Evolutionary conservation across 2,113 vertebrate species (phyloP).

Genomic region (Oncorhynchus masou): DNA sequence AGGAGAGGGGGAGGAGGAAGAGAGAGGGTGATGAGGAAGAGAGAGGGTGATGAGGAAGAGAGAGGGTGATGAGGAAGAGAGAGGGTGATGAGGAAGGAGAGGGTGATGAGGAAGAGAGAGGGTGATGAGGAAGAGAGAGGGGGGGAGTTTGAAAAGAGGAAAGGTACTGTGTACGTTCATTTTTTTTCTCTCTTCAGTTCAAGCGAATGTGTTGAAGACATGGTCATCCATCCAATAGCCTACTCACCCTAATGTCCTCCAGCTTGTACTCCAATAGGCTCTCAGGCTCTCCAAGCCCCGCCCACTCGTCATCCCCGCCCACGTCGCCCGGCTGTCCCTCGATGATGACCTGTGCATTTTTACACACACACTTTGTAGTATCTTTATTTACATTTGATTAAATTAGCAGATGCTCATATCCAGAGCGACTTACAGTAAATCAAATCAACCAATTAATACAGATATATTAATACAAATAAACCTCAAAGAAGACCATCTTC

Average conservation of each 20-base stretch:
- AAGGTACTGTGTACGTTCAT: too few relatives aligned
- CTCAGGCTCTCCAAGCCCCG: constrained; percentile 77
- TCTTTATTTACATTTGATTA: too few relatives aligned
- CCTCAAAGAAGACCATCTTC: constrained; percentile 90
- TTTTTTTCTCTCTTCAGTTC: too few relatives aligned
- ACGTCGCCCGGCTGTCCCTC: constrained; percentile 68
- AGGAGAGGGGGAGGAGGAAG: not conserved
- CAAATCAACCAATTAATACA: too few relatives aligned
- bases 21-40: too few relatives aligned
- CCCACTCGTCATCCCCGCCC: constrained; percentile 78
- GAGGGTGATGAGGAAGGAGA: not conserved
- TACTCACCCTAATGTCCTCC: constrained; percentile 83
- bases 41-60: not conserved
- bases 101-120: not conserved
- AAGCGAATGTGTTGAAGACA: not conserved
- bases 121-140: too few relatives aligned
- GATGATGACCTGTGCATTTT: constrained; percentile 66
- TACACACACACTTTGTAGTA: too few relatives aligned
- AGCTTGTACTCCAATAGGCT: constrained; percentile 86
- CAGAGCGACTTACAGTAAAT: too few relatives aligned
- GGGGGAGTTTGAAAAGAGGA: not conserved
- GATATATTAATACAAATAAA: too few relatives aligned
- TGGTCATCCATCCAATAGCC: too few relatives aligned
- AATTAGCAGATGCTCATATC: too few relatives aligned
- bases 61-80: not conserved